Evolutionary conservation across 2,113 vertebrate species (phyloP), one percentile per base, ranked within the genome.

Genomic region (Myotis brandtii): DNA sequence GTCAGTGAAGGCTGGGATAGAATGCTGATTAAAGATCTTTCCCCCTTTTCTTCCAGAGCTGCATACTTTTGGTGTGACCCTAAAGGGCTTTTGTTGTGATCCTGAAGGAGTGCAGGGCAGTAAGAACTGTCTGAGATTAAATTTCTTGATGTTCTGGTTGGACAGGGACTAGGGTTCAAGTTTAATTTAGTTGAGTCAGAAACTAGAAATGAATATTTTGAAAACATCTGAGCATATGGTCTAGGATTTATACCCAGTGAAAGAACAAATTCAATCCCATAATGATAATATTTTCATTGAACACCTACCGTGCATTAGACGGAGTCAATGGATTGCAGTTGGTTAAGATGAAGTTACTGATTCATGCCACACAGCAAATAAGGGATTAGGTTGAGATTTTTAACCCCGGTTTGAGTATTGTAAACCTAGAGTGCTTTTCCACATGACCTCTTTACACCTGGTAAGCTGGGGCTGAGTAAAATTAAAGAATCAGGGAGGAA

Each of bases 151-250:
- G 3, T 25, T 30, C 7, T 92, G 25, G n/a, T 90, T 92, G 37
- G 16, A 21, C 7, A 20, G 43, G 30, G 43, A 6, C n/a, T 81
- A 87, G 62, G 17, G 50, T 83, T 93, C 43, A 84, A 13, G 14
- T 89, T 88, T 95, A 91, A 91, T 79, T 79, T 48, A 83, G 54
- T 93, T 89, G 86, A 93, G n/a, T 48, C 18, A 88, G 37, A 87
- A 89, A 50, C 8, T 79, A 72, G 17, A 95, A 64, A 46, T 93
- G 43, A 86, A 59, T 70, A 46, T 83, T 82, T 96, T 93, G 73
- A 37, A 86, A 67, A 92, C 27, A 70, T n/a, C 25, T 89, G n/a
- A 48, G 7, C 40, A 79, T 88, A 20, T 87, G 20, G 3, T 21
- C 80, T 75, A 93, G 5, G 20, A 81, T 76, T 95, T 72, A 59